These are phyloP conservation scores for Micoletzkya japonica DNA, from an alignment of 2,888 invertebrate genomes.

Conservation along the genomic window DNA sequence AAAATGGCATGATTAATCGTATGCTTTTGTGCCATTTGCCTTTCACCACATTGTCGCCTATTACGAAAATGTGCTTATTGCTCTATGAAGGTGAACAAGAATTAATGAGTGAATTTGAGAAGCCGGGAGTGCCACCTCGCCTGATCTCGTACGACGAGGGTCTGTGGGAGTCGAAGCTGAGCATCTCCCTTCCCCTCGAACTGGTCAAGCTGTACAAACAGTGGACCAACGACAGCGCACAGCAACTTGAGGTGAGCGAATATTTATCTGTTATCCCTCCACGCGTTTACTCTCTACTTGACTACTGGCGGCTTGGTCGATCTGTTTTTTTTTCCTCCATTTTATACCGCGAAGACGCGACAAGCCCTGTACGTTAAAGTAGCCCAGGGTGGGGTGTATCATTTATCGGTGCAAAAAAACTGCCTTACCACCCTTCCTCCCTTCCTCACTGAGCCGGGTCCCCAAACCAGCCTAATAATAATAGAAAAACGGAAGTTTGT, in stretches of 20 bases:
- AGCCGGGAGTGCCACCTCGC: constrained; percentile 52
- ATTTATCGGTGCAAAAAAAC: no score
- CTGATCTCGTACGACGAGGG: constrained; percentile 51
- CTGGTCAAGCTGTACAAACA: constrained; percentile 52
- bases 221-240: constrained; percentile 41
- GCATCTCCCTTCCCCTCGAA: constrained; percentile 51
- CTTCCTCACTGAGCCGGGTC: no score
- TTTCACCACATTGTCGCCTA: not conserved
- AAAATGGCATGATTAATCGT: not conserved
- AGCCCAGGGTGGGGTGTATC: no score
- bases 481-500: no score
- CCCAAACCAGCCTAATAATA: no score
- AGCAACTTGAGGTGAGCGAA: constrained; percentile 36
- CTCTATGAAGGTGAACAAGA: no score
- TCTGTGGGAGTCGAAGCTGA: constrained; percentile 58
- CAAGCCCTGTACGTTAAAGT: no score
- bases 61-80: no score
- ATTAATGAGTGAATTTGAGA: constrained; percentile 35
- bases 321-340: no score
- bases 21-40: not conserved
- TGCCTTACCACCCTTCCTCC: no score
- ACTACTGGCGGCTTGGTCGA: no score
- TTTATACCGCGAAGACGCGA: no score
- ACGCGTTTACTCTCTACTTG: not conserved
- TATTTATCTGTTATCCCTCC: not conserved